Evolutionary conservation across 1,140 invertebrate species (phyloP).

Genomic region (Samia ricini): DNA sequence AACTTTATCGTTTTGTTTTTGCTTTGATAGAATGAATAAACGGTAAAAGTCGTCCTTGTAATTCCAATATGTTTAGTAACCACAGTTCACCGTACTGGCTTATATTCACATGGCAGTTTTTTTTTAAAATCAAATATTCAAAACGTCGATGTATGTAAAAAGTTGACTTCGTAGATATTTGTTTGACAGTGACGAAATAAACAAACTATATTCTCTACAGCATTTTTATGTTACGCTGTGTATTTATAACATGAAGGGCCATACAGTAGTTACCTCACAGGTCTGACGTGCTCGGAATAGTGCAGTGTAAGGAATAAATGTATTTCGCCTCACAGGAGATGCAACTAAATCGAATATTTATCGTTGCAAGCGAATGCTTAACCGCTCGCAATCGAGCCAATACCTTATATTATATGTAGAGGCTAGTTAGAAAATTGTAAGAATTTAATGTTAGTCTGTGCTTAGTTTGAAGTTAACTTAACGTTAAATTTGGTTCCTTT

Average conservation of each 20-base stretch:
- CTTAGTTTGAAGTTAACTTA: not conserved
- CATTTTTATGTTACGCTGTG: not conserved
- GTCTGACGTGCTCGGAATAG: not conserved
- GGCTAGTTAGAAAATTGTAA: not conserved
- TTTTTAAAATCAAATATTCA: too few relatives aligned
- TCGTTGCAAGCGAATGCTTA: not conserved
- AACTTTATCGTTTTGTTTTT: too few relatives aligned
- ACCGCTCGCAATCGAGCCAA: not conserved
- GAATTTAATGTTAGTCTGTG: not conserved
- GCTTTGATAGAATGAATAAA: too few relatives aligned
- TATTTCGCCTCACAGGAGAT: slow-evolving; percentile 1
- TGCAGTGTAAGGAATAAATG: slow-evolving; percentile 2
- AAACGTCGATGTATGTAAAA: too few relatives aligned
- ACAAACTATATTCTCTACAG: not conserved
- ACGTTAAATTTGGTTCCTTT: too few relatives aligned
- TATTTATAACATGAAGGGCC: not conserved
- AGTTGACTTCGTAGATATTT: too few relatives aligned
- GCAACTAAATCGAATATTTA: slow-evolving; percentile 9
- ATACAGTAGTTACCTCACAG: not conserved
- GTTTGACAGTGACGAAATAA: too few relatives aligned
- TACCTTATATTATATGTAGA: not conserved
- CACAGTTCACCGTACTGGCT: too few relatives aligned
- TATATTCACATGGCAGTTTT: too few relatives aligned
- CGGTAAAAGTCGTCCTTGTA: too few relatives aligned
- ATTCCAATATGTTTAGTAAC: too few relatives aligned